A percentile compares a stretch with the other conserved stretches of the same genome.
Conservation (phyloP, 2,888 invertebrate genomes). For the Fragum fragum region DNA sequence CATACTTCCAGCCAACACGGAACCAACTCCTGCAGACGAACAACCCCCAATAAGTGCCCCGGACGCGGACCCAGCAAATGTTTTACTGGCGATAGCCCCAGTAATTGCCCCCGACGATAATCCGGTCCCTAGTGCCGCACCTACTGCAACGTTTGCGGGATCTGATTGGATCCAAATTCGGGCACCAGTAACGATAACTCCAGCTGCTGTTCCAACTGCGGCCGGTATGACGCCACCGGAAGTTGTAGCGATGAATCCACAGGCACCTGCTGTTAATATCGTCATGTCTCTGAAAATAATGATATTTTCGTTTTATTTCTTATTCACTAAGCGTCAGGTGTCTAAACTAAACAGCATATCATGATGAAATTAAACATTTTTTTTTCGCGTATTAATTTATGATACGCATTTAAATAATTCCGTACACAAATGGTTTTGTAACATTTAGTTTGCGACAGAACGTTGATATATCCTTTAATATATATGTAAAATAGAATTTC, state of each 20-base stretch:
- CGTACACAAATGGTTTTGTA: too few relatives aligned
- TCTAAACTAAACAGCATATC: too few relatives aligned
- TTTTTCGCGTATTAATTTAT: too few relatives aligned
- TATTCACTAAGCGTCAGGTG: too few relatives aligned
- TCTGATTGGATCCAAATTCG: constrained; percentile 20
- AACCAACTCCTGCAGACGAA: constrained; percentile 34
- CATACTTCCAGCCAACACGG: constrained; percentile 35
- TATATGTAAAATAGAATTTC: too few relatives aligned
- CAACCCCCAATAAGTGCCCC: constrained; percentile 38
- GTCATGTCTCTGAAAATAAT: constrained; percentile 31
- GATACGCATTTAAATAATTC: too few relatives aligned
- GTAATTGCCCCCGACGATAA: constrained; percentile 39
- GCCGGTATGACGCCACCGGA: constrained; percentile 39
- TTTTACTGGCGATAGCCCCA: constrained; percentile 31
- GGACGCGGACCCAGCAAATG: constrained; percentile 22
- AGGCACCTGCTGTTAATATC: constrained; percentile 41
- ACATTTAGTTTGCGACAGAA: too few relatives aligned
- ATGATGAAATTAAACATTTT: too few relatives aligned
- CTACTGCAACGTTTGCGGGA: constrained; percentile 25
- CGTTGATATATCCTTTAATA: too few relatives aligned
- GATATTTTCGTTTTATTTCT: too few relatives aligned
- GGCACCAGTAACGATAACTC: constrained; percentile 21
- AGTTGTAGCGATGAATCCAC: constrained; percentile 14
- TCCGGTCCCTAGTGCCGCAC: constrained; percentile 26
- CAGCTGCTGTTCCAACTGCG: constrained; percentile 30